These are phyloP conservation scores for Drosophila tripunctata DNA, from an alignment of 2,888 invertebrate genomes.

Conservation along the genomic window DNA sequence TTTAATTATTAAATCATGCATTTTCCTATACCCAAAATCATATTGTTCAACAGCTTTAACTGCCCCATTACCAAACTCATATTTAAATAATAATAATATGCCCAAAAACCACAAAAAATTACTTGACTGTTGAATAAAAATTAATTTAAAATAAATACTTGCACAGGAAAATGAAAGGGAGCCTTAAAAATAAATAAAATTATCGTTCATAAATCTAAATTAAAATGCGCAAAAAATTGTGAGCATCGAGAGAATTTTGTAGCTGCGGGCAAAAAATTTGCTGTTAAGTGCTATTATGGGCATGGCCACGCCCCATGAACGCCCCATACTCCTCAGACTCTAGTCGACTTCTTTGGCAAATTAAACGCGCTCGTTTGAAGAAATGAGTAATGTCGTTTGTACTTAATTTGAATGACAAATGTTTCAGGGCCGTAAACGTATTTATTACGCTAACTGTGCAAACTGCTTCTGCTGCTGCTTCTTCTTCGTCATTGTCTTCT, in stretches of 20 bases:
- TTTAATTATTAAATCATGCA: too few species aligned
- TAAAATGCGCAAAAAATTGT: conserved; percentile 19
- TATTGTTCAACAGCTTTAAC: too few species aligned
- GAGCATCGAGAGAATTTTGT: conserved; percentile 21
- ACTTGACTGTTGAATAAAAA: too few species aligned
- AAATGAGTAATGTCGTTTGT: conserved; percentile 71
- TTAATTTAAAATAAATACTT: conserved; percentile 43
- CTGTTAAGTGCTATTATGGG: conserved; percentile 3
- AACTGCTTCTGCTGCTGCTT: too few species aligned
- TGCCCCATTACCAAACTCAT: too few species aligned
- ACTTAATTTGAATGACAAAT: conserved; percentile 76
- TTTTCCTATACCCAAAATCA: too few species aligned
- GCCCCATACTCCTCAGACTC: not conserved
- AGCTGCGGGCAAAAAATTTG: conserved; percentile 8
- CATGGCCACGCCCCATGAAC: conserved; percentile 1
- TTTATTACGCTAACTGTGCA: conserved; percentile 60
- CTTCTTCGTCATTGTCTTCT: not conserved
- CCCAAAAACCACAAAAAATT: too few species aligned
- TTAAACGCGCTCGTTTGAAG: conserved; percentile 29
- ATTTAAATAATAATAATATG: too few species aligned
- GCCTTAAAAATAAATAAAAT: conserved; percentile 15
- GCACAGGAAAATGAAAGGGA: not conserved
- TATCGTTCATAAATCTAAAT: conserved; percentile 52
- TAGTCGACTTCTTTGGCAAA: conserved; percentile 3
- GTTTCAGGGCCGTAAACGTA: conserved; percentile 61